A percentile compares a stretch with the other conserved stretches of the same genome.
These are phyloP conservation scores for Sebastes vulpes DNA, from an alignment of 2,797 vertebrate genomes.

Conservation along the genomic window DNA sequence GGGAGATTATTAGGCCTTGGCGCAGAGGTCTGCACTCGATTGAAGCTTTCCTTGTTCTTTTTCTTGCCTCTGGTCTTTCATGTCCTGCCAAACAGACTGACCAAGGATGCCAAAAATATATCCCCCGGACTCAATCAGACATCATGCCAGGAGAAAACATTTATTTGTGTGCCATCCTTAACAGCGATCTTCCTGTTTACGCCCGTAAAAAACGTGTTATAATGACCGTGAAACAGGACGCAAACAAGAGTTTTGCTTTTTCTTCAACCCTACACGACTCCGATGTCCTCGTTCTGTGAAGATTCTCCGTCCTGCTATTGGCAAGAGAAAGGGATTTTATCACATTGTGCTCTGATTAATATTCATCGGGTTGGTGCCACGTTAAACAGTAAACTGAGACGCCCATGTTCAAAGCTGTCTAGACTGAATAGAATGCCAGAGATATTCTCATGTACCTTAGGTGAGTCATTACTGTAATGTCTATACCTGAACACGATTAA, in stretches of 20 bases:
- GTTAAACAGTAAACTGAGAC: constrained; percentile 36
- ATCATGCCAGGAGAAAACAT: constrained; percentile 12
- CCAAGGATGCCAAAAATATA: constrained; percentile 53
- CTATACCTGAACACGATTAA: constrained; percentile 51
- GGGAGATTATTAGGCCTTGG: constrained; percentile 62
- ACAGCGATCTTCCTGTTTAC: constrained; percentile 1
- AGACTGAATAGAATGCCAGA: constrained; percentile 53
- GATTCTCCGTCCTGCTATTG: not conserved
- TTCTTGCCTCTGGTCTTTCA: constrained; percentile 49
- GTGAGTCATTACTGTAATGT: constrained; percentile 57
- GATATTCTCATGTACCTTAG: constrained; percentile 31
- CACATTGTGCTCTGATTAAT: constrained; percentile 34
- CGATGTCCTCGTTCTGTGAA: not conserved
- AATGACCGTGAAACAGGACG: constrained; percentile 3
- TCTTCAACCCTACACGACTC: not conserved
- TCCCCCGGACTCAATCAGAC: constrained; percentile 24
- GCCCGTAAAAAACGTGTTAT: not conserved
- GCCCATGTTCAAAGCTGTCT: constrained; percentile 36
- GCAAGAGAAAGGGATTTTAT: constrained; percentile 28
- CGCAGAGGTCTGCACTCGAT: constrained; percentile 24
- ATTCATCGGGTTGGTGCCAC: constrained; percentile 26
- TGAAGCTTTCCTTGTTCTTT: constrained; percentile 34
- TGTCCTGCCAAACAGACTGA: constrained; percentile 61
- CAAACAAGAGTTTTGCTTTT: constrained; percentile 1
- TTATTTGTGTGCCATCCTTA: constrained; percentile 40